Evolutionary conservation across 2,113 vertebrate genomes (phyloP).

Genomic region (Amphilophus citrinellus): DNA sequence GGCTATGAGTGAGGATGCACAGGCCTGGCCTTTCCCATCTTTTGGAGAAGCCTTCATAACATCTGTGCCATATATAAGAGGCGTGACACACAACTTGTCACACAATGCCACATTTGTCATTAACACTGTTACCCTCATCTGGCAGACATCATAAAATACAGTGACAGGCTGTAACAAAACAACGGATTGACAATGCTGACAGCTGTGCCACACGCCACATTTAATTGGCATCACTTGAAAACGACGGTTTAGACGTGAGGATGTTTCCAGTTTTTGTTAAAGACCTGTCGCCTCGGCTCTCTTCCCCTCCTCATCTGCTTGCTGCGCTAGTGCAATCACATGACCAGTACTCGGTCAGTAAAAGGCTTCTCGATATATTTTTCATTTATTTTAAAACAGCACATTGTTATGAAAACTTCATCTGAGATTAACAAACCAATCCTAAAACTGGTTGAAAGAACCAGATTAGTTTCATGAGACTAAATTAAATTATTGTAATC

Average conservation of each 20-base stretch:
- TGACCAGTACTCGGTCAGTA: not conserved
- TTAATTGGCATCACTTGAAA: not conserved
- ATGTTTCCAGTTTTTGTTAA: slow-evolving; percentile 2
- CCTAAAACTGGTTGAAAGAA: not conserved
- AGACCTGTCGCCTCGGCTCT: not conserved
- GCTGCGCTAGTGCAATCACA: not conserved
- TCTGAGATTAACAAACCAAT: not conserved
- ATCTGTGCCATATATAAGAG: not conserved
- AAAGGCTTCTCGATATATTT: not conserved
- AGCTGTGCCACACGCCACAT: not conserved
- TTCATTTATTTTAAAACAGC: not conserved
- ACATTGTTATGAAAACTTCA: not conserved
- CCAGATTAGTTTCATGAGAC: not conserved
- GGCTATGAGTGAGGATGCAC: not conserved
- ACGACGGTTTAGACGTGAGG: not conserved
- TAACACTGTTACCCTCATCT: not conserved
- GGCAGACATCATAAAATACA: not conserved
- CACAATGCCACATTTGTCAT: not conserved
- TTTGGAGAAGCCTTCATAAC: not conserved
- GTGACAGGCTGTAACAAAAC: not conserved
- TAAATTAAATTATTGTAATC: not conserved
- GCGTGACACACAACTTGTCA: not conserved
- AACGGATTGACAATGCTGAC: not conserved
- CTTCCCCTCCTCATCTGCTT: not conserved
- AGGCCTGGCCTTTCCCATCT: not conserved